phyloP scores from a whole-genome alignment of 2,797 vertebrate species.

The Sternotherus odoratus region DNA sequence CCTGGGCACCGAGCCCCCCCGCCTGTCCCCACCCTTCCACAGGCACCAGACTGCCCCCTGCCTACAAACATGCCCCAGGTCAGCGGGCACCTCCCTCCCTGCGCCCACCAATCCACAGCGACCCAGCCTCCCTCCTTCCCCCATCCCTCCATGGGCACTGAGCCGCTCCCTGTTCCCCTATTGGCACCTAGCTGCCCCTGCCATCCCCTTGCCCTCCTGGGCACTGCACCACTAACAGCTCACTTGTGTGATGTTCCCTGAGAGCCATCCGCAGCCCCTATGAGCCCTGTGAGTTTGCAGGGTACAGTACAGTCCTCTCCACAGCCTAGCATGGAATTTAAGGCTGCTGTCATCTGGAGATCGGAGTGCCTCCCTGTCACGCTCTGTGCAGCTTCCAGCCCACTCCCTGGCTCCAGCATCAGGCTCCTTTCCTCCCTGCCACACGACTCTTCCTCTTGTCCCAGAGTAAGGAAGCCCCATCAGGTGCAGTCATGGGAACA shows the following conservation, averaged over 20 bases:
- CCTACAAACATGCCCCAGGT: too few species aligned
- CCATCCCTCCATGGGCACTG: not conserved
- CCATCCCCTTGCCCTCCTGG: not conserved
- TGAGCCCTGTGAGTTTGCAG: not conserved
- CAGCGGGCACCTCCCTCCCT: too few species aligned
- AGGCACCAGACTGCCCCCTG: not conserved
- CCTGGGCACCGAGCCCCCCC: too few species aligned
- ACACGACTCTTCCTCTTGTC: not conserved
- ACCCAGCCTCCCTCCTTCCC: not conserved
- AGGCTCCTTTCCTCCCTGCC: not conserved
- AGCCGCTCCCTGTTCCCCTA: too few species aligned
- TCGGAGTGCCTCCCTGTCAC: not conserved
- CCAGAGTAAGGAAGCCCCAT: not conserved
- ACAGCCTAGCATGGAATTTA: not conserved
- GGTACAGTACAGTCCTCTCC: not conserved
- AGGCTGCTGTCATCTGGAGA: not conserved
- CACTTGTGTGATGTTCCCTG: too few species aligned
- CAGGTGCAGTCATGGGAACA: not conserved
- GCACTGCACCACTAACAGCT: not conserved
- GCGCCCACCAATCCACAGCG: too few species aligned
- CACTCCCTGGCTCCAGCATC: not conserved
- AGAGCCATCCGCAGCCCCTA: not conserved
- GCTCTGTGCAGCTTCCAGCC: not conserved
- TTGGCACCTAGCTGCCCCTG: not conserved
- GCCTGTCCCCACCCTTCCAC: fast-evolving